Evolutionary conservation across 2,113 vertebrate species (phyloP).

Genomic region (Nothoprocta pentlandii): DNA sequence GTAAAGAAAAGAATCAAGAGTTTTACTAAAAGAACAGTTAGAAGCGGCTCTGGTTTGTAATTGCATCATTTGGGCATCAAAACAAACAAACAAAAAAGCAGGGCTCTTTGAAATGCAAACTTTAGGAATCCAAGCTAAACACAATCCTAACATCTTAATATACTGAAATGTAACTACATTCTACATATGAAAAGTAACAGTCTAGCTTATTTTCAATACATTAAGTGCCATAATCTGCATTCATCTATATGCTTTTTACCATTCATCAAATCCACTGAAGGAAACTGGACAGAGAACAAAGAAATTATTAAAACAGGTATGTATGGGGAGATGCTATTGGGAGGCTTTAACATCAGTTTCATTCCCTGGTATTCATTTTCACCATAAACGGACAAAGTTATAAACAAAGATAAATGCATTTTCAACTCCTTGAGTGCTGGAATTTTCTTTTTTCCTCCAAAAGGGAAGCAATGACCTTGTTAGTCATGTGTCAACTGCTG

Average conservation of each 20-base stretch:
- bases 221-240: not conserved
- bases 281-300: not conserved
- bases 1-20: not conserved
- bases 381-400: not conserved
- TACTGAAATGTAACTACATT: not conserved
- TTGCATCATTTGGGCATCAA: not conserved
- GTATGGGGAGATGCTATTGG: not conserved
- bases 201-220: not conserved
- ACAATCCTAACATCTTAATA: not conserved
- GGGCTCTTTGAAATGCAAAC: not conserved
- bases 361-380: not conserved
- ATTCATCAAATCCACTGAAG: not conserved
- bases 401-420: not conserved
- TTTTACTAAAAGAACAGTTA: not conserved
- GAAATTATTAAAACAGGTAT: not conserved
- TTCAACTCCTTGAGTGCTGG: not conserved
- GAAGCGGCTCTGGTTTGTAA: not conserved
- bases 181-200: not conserved
- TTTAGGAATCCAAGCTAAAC: not conserved
- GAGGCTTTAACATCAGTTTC: not conserved
- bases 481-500: not conserved
- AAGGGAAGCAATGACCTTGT: not conserved
- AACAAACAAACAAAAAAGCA: not conserved
- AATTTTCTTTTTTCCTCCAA: not conserved
- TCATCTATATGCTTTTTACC: not conserved